Evolutionary conservation across 30 jellyfish, hydroid and myxozoan genomes (phyloP), one percentile per base, ranked within the genome.

Genomic region (Hydractinia symbiolongicarpus): DNA sequence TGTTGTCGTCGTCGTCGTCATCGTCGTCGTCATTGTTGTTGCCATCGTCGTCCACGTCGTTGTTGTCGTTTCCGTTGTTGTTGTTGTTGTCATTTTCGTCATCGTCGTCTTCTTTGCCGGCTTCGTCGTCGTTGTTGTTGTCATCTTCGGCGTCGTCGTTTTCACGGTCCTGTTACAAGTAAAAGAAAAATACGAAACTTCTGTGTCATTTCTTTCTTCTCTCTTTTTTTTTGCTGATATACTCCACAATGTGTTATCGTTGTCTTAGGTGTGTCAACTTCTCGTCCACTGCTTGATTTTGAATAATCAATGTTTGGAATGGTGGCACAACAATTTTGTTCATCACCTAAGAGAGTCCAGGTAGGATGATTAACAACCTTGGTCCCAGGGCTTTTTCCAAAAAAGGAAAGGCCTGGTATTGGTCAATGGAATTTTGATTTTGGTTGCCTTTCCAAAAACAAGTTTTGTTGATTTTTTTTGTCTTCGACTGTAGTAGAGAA

Each of bases 281-380:
- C 85, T 89, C 20, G 83, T 89, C 5, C 54, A 61, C 72, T 89
- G 96, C 70, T 57, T 83, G 81, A 9, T 88, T 40, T 76, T 77
- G 58, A 83, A 84, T 71, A 60, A 86, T 54, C 54, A 79, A 16
- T 84, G 95, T 70, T 77, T 83, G 76, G 91, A 30, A 5, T 40
- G 74, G 55, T 89, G 92, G 92, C 53, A 69, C 44, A 70, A 66
- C n/a, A 83, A 72, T 50, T 53, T 89, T 7, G 88, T 78, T 51
- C 77, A 54, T 30, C 66, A 56, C 55, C 66, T 81, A 50, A 75
- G 85, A 67, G 82, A 83, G 40, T 89, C 96, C 4, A 73, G 96
- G 96, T 83, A 66, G 16, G 86, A 50, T 76, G n/a, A 10, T 7
- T 7, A 7, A 15, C 9, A 21, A 1, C 53, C 13, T 68, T 1